Evolutionary conservation across 1,140 invertebrate species (phyloP), one percentile per base, ranked within the genome.

Genomic region (Leguminivora glycinivorella): DNA sequence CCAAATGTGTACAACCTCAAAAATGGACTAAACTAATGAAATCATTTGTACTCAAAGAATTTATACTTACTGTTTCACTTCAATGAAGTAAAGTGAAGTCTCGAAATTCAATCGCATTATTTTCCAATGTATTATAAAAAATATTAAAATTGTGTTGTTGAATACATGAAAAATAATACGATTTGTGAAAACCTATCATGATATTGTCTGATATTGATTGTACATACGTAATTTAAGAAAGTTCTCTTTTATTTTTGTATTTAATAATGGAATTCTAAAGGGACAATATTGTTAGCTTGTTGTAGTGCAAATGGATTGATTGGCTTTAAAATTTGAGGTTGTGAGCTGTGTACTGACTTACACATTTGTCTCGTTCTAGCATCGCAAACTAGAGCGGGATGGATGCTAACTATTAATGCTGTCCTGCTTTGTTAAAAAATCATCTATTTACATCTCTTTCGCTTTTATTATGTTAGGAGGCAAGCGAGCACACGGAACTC

Each of bases 171-270:
- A 17, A 47, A 47, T 47, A 47, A 17, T 4, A 47, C 6, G 43
- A 47, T 47, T 47, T 17, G 6, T 17, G n/a, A 38, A 7, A 38
- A 38, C 34, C 34, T 14, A 14, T 22, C 19, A 10, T 31, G 25
- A 34, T 29, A 63, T 31, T 29, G n/a, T 63, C 58, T 63, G 25
- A 60, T 60, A 60, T 60, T 26, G 6, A 29, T 63, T 63, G 58
- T 63, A 63, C 58, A 63, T 63, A 63, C 22, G 26, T 63, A 29
- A 29, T 19, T 17, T 63, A 63, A 31, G n/a, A 63, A 29, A 31
- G 26, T 31, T 63, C 58, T 31, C 25, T 63, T 31, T 63, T 63
- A 63, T 63, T 63, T 63, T 29, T 63, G 56, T 60, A 60, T 14
- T 60, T 60, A 19, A 29, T 29, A 29, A 63, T 29, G 58, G 26